Evolutionary conservation across 2,113 vertebrate species (phyloP), one percentile per base, ranked within the genome.

Genomic region (Podarcis raffonei): DNA sequence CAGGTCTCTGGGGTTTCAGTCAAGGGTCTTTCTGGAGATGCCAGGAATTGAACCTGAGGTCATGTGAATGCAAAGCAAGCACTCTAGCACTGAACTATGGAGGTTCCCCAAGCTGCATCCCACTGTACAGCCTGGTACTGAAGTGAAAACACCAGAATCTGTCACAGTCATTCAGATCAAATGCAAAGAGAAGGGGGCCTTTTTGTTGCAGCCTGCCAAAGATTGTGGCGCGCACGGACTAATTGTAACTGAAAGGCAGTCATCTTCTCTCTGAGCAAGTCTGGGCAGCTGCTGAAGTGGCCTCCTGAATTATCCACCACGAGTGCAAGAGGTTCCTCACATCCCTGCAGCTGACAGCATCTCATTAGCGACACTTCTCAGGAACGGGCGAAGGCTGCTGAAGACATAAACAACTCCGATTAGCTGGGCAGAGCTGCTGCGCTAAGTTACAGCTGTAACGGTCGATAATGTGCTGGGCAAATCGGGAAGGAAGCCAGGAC

Each of bases 191-290:
- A 81, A 72, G 18, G 3, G 23, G 71, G 12, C 87, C 48, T 53
- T 25, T 74, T 20, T 4, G 23, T 42, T 62, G 22, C 37, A 37
- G 25, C 65, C 84, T 89, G 35, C 42, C 72, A 30, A 3, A n/a
- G 22, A 42, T 32, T 75, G 68, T n/a, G 48, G 48, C 42, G 35
- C 27, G 27, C 37, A 65, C 12, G 18, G 77, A 59, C 20, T 68
- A 91, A 83, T 71, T 16, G 78, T 83, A 83, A 68, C 79, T 90
- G 69, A 93, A 92, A 85, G 75, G 68, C 32, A 83, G 71, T 59
- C 88, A 48, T 6, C 83, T 80, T n/a, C 30, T 90, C 74, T 81
- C 83, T 65, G 53, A 74, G 88, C 8, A 25, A 11, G 27, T 15
- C 4, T 30, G 27, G 66, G 76, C 68, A 81, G 37, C 88, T 75